Evolutionary conservation across 2,888 invertebrate genomes (phyloP).

Genomic region (Hololepta plana): DNA sequence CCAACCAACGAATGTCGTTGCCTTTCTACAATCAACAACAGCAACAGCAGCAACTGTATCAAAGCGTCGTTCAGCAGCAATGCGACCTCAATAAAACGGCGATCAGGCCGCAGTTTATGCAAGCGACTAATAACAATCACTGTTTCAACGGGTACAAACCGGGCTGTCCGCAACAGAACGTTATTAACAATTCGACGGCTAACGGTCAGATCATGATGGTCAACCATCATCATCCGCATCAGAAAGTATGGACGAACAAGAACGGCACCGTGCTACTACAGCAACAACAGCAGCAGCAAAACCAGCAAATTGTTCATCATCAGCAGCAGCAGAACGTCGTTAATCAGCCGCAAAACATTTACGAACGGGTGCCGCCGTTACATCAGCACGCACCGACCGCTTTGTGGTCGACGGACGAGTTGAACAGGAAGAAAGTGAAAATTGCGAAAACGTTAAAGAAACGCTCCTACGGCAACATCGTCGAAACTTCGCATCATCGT

Average conservation of each 20-base stretch:
- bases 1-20: conserved; percentile 14
- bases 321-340: conserved; percentile 16
- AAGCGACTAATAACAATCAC: conserved; percentile 14
- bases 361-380: conserved; percentile 53
- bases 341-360: conserved; percentile 28
- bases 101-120: conserved; percentile 15
- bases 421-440: conserved; percentile 37
- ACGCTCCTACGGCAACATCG: conserved; percentile 18
- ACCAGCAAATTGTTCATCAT: conserved; percentile 8
- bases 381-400: conserved; percentile 46
- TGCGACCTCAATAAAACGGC: conserved; percentile 23
- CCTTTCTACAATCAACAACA: conserved; percentile 13
- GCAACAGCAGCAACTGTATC: conserved; percentile 12
- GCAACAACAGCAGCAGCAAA: conserved; percentile 12
- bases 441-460: conserved; percentile 35
- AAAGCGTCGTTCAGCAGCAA: conserved; percentile 19
- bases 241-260: conserved; percentile 37
- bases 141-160: conserved; percentile 23
- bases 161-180: conserved; percentile 35
- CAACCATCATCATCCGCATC: no score
- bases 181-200: conserved; percentile 17
- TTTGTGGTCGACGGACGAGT: conserved; percentile 36
- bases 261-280: conserved; percentile 27
- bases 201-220: not conserved
- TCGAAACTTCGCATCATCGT: no score